Conservation (phyloP, 2,113 vertebrate species). For the Gavia stellata region DNA sequence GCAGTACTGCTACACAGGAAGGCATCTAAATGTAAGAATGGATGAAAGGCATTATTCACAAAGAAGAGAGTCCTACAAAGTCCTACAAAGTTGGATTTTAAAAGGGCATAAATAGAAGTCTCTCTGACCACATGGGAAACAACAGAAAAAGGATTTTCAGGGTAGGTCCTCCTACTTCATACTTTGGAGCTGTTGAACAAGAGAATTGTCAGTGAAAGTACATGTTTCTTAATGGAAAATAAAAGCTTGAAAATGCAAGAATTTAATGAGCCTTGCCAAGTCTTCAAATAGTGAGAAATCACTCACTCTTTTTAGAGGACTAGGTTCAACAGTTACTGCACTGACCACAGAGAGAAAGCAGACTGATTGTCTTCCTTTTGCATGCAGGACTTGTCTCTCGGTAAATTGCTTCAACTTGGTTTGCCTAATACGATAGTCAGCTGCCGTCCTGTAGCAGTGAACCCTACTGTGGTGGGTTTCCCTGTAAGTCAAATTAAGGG, state of each 20-base stretch:
- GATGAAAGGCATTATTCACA: background rate
- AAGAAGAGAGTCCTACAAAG: background rate
- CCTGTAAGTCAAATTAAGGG: accelerated
- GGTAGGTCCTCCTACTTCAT: background rate
- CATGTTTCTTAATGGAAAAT: background rate
- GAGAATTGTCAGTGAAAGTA: background rate
- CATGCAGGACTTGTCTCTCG: background rate
- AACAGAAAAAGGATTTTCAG: background rate
- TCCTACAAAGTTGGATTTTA: background rate
- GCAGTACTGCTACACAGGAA: background rate
- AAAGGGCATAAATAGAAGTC: background rate
- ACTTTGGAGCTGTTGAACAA: background rate
- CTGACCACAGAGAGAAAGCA: background rate
- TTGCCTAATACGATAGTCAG: background rate
- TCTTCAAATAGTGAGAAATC: background rate
- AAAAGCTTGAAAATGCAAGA: background rate
- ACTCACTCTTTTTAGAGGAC: background rate
- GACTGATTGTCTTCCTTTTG: background rate
- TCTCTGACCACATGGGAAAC: background rate
- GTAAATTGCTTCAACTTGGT: background rate
- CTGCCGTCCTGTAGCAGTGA: background rate
- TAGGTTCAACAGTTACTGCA: background rate
- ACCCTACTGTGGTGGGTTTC: background rate
- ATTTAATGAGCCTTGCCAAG: background rate
- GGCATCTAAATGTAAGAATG: background rate